Conservation (phyloP, 2,888 invertebrate genomes). For the Prionchulus punctatus region DNA sequence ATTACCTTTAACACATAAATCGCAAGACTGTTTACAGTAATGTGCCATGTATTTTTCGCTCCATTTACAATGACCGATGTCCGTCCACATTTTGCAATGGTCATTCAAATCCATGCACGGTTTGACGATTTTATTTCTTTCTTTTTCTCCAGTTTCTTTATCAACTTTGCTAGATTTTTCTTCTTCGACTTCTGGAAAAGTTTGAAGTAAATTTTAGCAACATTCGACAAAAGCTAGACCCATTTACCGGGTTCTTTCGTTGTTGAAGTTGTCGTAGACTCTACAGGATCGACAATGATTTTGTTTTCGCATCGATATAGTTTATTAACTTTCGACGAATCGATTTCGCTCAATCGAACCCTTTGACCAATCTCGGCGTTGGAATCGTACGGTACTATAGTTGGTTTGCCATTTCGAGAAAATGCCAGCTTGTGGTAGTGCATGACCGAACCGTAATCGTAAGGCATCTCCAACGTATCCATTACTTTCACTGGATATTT, state of each 20-base stretch:
- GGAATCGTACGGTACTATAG: slow-evolving; percentile 37
- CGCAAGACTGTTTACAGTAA: slow-evolving; percentile 20
- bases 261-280: too few relatives aligned
- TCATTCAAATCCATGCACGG: slow-evolving; percentile 29
- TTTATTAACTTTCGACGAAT: slow-evolving; percentile 30
- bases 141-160: too few relatives aligned
- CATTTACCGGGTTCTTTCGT: too few relatives aligned
- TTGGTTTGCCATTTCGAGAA: slow-evolving; percentile 38
- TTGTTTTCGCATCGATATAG: slow-evolving; percentile 34
- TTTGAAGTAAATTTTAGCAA: too few relatives aligned
- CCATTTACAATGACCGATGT: slow-evolving; percentile 31
- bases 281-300: too few relatives aligned
- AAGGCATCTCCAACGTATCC: slow-evolving; percentile 45
- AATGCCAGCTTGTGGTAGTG: slow-evolving; percentile 48
- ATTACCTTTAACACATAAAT: too few relatives aligned
- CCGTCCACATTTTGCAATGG: slow-evolving; percentile 32
- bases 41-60: slow-evolving; percentile 31
- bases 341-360: slow-evolving; percentile 21
- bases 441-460: slow-evolving; percentile 62
- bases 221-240: too few relatives aligned
- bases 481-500: slow-evolving; percentile 36
- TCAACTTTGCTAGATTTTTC: too few relatives aligned
- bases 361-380: slow-evolving; percentile 44
- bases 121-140: too few relatives aligned
- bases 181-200: too few relatives aligned